These are phyloP conservation scores for Heptascelio sp. DNA, from an alignment of 2,888 invertebrate genomes.

Conservation along the genomic window DNA sequence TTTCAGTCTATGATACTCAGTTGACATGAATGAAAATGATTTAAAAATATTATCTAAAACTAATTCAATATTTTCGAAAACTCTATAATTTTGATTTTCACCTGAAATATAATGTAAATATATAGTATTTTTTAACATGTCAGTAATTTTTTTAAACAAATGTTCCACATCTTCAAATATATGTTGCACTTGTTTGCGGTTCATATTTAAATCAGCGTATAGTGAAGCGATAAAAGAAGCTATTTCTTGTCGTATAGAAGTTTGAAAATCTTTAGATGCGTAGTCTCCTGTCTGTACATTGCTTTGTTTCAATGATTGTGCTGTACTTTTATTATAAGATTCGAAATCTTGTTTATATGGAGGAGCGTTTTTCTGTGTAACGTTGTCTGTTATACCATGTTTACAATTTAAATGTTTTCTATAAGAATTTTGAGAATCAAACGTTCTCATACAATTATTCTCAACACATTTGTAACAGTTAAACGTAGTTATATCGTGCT, in stretches of 20 bases:
- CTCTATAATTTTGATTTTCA: not conserved
- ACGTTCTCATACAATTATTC: not conserved
- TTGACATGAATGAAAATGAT: not conserved
- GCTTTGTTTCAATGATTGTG: no score
- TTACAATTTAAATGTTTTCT: not conserved
- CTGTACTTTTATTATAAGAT: not conserved
- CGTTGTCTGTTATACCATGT: not conserved
- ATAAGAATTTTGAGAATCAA: no score
- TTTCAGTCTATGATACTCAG: not conserved
- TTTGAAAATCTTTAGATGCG: not conserved
- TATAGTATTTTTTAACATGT: not conserved
- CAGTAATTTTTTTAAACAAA: not conserved
- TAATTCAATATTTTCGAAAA: not conserved
- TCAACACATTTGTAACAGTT: not conserved
- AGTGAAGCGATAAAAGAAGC: not conserved
- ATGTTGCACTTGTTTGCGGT: not conserved
- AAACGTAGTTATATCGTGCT: no score
- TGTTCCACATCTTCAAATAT: slow-evolving; percentile 8
- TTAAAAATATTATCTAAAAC: not conserved
- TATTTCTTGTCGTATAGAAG: not conserved
- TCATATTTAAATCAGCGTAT: not conserved
- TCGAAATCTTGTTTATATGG: not conserved
- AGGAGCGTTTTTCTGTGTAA: not conserved
- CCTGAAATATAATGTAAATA: no score
- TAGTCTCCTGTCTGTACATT: no score